Base-by-base conservation (phyloP, 2,888 invertebrate genomes). In the Lasioglossum morio region DNA sequence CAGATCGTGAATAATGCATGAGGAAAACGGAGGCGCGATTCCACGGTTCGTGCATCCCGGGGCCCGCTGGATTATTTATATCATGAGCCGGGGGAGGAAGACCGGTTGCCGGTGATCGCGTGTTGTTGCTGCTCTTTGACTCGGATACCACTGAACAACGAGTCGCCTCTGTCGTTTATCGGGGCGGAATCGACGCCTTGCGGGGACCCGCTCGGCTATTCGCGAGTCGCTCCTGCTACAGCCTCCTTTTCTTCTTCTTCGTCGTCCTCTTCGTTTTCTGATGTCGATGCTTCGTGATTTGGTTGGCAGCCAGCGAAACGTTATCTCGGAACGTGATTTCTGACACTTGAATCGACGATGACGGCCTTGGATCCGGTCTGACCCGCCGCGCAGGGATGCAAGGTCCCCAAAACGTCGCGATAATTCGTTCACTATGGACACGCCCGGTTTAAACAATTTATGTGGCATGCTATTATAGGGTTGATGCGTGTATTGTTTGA, bases 1-100 rank as follows among this genome's bases (percentile, higher is more conserved):
- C 81, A 66, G 84, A 53, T 81, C 76, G 57, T 86, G 86, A 86
- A 86, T 86, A 81, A 86, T 80, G 72, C 84, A 86, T 86, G 84
- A 86, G 86, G 81, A 84, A 86, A 84, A 84, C 78, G 72, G 81
- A 78, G 81, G 66, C 74, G 83, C 82, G 76, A 79, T 79, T 82
- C 75, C 48, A 23, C 72, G 81, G 76, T 84, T 81, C 77, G 81
- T 81, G 76, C 34, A 82, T 82, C 79, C 84, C 78, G 63, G 46
- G 34, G 53, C 69, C 73, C 57, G 80, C 63, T 76, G 53, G 81
- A 86, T 84, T 86, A 86, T 86, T 86, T 86, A 84, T 86, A 75
- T 75, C 72, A 46, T 14, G 66, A 14, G 43, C 37, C 70, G 79
- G 72, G 69, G 69, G 57, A 60, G 76, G 69, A 81, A 69, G 77